Base-by-base conservation (phyloP, 2,888 invertebrate species). In the Endomychus coccineus region DNA sequence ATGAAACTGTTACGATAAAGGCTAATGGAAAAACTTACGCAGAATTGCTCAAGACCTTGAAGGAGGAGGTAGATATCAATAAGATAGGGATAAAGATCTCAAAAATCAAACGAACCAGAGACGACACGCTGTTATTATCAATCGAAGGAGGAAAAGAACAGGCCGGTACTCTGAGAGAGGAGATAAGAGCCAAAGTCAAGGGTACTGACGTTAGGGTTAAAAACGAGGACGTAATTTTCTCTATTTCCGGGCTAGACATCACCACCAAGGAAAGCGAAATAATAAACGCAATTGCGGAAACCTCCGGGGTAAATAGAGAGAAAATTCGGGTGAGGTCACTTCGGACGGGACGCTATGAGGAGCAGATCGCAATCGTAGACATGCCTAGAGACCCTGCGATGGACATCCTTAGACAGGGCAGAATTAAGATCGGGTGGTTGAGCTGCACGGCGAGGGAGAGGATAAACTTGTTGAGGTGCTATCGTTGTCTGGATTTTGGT, bases 21-120 rank as follows among this genome's bases (percentile, higher is more conserved):
- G 21, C 21, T n/a, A n/a, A 19, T 19, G 21, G 21, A 7, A 19
- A 19, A 19, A 19, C 21, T n/a, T 19, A 19, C n/a, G 21, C 21
- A 19, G 21, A 19, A 7, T n/a, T 19, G 21, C 21, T 19, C 6
- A 19, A 19, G n/a, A n/a, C 6, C 6, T 6, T 19, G 6, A 19
- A 19, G n/a, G 6, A 19, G n/a, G 6, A 6, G n/a, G n/a, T 19
- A 19, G n/a, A 19, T n/a, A 19, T 19, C 21, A 19, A 19, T 7
- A n/a, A 19, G 21, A 6, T 19, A 6, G 21, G 21, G 21, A n/a
- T 19, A 19, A n/a, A 19, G n/a, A 19, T 19, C 6, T 7, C 6
- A 19, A n/a, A 6, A 7, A n/a, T 19, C n/a, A 6, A n/a, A n/a
- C 6, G n/a, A 19, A 19, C 21, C 6, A 19, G n/a, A 19, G n/a